Base-by-base conservation (phyloP, 2,113 vertebrate genomes). In the Brachypteracias leptosomus region DNA sequence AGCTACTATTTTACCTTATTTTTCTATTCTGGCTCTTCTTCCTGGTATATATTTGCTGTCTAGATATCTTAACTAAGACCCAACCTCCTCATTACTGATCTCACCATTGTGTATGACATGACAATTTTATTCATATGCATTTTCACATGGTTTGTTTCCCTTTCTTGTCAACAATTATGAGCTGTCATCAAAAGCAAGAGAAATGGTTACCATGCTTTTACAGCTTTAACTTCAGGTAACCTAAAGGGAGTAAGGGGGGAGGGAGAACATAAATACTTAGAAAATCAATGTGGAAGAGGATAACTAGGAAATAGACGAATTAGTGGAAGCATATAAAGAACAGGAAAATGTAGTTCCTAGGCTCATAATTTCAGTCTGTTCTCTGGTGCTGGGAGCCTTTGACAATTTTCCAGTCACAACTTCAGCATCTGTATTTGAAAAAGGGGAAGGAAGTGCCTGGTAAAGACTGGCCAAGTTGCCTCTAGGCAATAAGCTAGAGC, bases 131-230 rank as follows among this genome's bases (percentile, higher is more conserved):
- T 62, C 87, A 58, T 33, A 49, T 49, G 51, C 44, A 46, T 82
- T 93, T 95, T 94, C 52, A 65, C 52, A 58, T 61, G 35, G 44
- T 70, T 95, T 96, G 7, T 66, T 79, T 93, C 77, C n/a, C 38
- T 70, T 92, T 82, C 82, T 72, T 91, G 89, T 90, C 84, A 89
- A 73, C 80, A 81, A 85, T 90, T 94, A 95, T 49, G 49, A 95
- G 52, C 74, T 75, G 61, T 65, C 79, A 72, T 70, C 81, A 90
- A 90, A 88, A 90, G 29, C 0, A 0, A 36, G 44, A 71, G 59
- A 87, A 85, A 81, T 84, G 38, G 63, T 86, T 90, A 90, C 33
- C 3, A 3, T 67, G 73, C 40, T 86, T 76, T 42, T 88, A 55
- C 42, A 68, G n/a, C 87, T 94, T 95, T 57, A 68, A 75, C 3